Evolutionary conservation across 2,113 vertebrate genomes (phyloP).

Genomic region (Seriola quinqueradiata): DNA sequence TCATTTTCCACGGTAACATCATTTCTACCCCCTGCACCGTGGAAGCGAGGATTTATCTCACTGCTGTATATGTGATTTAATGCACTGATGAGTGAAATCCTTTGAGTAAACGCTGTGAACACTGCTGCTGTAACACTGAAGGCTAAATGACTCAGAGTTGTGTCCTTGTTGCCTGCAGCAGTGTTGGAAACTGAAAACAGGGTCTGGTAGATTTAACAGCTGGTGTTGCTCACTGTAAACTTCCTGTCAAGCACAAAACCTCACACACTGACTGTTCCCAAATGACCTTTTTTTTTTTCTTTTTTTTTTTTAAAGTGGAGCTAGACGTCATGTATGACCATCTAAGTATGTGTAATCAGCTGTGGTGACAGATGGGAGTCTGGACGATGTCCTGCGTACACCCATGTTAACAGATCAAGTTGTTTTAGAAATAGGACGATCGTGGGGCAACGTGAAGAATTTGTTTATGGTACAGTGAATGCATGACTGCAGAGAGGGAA

Average conservation of each 20-base stretch:
- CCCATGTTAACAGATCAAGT: constrained; percentile 28
- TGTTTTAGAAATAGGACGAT: constrained; percentile 33
- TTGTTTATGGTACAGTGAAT: constrained; percentile 48
- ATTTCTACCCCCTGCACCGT: not conserved
- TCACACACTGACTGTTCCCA: constrained; percentile 56
- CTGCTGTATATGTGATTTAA: constrained; percentile 30
- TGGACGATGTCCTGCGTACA: constrained; percentile 26
- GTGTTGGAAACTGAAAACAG: constrained; percentile 50
- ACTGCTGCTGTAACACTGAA: not conserved
- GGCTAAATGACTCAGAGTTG: constrained; percentile 40
- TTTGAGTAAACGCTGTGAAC: constrained; percentile 14
- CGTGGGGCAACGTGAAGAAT: not conserved
- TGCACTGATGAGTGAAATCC: constrained; percentile 40
- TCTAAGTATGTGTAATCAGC: constrained; percentile 59
- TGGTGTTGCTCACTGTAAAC: constrained; percentile 73
- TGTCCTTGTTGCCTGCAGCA: constrained; percentile 46
- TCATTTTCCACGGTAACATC: constrained; percentile 45
- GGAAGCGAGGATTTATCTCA: constrained; percentile 27
- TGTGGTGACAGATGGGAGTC: constrained; percentile 56
- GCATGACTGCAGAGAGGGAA: constrained; percentile 6
- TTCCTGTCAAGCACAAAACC: constrained; percentile 58
- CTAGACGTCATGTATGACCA: constrained; percentile 39
- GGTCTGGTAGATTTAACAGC: constrained; percentile 55
- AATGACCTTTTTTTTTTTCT: constrained; percentile 51
- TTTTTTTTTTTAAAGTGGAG: constrained; percentile 21